Conservation (phyloP, 2,113 vertebrate genomes). For the Tragulus kanchil region DNA sequence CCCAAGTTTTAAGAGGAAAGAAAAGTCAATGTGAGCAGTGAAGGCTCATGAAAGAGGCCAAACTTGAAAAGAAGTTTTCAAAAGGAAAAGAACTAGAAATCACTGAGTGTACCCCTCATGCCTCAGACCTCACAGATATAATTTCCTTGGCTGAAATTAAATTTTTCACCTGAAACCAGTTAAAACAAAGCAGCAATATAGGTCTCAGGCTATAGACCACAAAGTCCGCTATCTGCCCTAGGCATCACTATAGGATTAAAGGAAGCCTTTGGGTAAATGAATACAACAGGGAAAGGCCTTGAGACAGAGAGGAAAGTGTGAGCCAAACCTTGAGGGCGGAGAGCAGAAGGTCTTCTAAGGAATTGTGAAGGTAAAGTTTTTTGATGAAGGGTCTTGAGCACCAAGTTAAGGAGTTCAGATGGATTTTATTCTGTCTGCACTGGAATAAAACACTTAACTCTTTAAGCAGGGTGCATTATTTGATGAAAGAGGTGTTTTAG, state of each 20-base stretch:
- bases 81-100: constrained; percentile 34
- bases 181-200: not conserved
- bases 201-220: too few relatives aligned
- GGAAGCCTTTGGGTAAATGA: not conserved
- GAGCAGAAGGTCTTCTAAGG: not conserved
- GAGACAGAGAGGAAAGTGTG: not conserved
- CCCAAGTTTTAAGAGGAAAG: not conserved
- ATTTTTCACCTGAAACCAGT: not conserved
- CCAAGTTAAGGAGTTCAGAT: not conserved
- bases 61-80: not conserved
- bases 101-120: too few relatives aligned
- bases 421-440: not conserved
- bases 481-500: not conserved
- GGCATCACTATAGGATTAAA: not conserved
- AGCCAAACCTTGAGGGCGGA: not conserved
- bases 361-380: not conserved
- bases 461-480: not conserved
- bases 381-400: not conserved
- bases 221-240: not conserved
- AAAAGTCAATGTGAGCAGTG: not conserved
- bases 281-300: not conserved
- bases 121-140: not conserved
- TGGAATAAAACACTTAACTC: not conserved
- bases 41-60: not conserved
- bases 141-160: not conserved